phyloP scores from a whole-genome alignment of 2,888 invertebrate species.

The Sicus ferrugineus region DNA sequence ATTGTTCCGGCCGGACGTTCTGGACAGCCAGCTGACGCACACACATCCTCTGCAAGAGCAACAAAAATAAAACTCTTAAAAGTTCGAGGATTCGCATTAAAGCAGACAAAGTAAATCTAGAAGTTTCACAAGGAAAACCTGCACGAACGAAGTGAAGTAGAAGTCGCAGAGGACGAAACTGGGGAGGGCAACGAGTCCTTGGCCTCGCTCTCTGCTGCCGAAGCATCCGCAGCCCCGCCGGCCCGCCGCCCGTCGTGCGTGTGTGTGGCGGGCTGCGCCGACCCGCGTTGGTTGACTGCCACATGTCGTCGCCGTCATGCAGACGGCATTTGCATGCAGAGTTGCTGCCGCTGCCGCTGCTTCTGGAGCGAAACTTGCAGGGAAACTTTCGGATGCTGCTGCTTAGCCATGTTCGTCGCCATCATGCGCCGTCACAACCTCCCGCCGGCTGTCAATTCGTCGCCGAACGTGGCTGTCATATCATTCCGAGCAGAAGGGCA shows the following conservation, averaged over 20 bases:
- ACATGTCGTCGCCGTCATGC: conserved; percentile 1
- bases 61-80: background rate
- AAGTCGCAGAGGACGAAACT: background rate
- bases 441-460: background rate
- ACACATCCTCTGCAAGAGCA: conserved; percentile 49
- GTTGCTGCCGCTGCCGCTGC: background rate
- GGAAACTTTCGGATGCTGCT: background rate
- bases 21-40: conserved; percentile 26
- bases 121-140: conserved; percentile 14
- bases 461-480: too few species aligned
- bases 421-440: background rate
- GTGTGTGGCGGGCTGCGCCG: background rate
- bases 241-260: background rate
- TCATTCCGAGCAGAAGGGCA: too few species aligned
- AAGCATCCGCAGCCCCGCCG: background rate
- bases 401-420: background rate
- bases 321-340: background rate
- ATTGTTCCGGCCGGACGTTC: conserved; percentile 18
- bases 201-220: background rate
- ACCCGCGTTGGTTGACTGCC: background rate
- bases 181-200: background rate
- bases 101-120: background rate
- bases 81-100: background rate
- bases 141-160: background rate
- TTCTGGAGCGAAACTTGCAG: background rate